A percentile compares a stretch with the other conserved stretches of the same genome.
Conservation (phyloP, 2,113 vertebrate species). For the Callospermophilus lateralis region DNA sequence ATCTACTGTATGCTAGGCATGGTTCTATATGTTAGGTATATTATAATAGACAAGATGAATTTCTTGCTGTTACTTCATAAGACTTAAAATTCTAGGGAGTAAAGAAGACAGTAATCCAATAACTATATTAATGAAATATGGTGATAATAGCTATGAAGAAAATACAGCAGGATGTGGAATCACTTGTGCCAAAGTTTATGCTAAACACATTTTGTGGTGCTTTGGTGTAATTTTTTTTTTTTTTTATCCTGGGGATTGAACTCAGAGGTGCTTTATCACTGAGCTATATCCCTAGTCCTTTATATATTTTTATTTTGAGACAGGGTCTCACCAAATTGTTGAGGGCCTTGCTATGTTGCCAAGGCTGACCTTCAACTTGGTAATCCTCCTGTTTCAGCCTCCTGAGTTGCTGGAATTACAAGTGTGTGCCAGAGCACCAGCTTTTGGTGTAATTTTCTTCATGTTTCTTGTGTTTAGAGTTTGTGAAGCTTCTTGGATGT, state of each 20-base stretch:
- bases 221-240: no score
- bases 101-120: not conserved
- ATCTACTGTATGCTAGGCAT: not conserved
- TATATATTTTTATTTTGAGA: not conserved
- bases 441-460: not conserved
- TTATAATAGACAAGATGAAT: not conserved
- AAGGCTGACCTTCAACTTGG: not conserved
- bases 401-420: not conserved
- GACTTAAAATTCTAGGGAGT: not conserved
- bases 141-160: not conserved
- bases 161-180: no score
- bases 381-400: not conserved
- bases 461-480: not conserved
- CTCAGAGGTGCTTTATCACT: no score
- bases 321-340: no score
- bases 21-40: not conserved
- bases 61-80: not conserved
- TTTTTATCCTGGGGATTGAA: no score
- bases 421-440: not conserved
- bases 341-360: no score
- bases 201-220: not conserved
- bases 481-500: not conserved
- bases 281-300: not conserved
- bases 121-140: not conserved
- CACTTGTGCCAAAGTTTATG: not conserved